These are phyloP conservation scores for Falco concolor DNA, from an alignment of 2,797 vertebrate genomes.

Conservation along the genomic window DNA sequence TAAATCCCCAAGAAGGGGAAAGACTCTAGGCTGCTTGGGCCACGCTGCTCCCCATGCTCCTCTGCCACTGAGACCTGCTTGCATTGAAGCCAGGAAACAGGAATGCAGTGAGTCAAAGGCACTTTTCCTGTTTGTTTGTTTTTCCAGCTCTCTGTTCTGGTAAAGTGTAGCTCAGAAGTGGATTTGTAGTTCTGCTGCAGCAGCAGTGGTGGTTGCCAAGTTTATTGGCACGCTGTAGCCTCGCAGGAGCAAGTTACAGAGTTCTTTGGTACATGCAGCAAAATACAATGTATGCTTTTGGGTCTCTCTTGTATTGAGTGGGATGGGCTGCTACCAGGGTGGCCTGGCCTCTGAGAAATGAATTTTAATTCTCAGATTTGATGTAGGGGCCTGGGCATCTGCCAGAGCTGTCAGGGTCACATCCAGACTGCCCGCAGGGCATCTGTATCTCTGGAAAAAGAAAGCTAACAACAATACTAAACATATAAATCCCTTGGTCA, in stretches of 20 bases:
- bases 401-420: background rate
- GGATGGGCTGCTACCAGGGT: background rate
- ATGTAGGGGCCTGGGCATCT: background rate
- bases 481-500: background rate
- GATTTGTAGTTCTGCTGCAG: slow-evolving; percentile 1
- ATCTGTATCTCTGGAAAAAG: background rate
- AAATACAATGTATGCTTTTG: background rate
- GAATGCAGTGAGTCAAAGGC: background rate
- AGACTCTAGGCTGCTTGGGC: background rate
- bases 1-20: background rate
- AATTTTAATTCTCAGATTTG: background rate
- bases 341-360: background rate
- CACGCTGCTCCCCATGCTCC: accelerated
- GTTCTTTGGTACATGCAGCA: background rate
- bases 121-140: background rate
- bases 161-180: background rate
- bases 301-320: background rate
- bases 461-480: background rate
- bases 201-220: background rate
- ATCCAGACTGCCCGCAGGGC: background rate
- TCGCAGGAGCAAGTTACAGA: background rate
- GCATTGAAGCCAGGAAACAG: background rate
- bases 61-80: background rate
- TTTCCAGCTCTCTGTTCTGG: background rate
- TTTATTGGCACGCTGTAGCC: background rate